These are phyloP conservation scores for Hydractinia symbiolongicarpus DNA, from an alignment of 30 jellyfish, hydroid and myxozoan genomes.

Conservation along the genomic window DNA sequence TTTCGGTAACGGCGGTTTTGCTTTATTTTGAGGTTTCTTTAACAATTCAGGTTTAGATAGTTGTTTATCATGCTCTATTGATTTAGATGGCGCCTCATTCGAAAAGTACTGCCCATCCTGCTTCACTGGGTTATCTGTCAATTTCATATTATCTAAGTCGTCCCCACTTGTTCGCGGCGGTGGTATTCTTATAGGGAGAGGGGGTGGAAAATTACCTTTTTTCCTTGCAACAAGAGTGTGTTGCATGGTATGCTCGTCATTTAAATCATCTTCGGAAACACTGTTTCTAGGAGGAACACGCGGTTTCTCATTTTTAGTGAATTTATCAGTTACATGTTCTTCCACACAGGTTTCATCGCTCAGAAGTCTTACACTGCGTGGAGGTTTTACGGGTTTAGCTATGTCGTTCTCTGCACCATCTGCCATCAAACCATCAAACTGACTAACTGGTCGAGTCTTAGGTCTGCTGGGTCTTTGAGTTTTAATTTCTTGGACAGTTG, in stretches of 20 bases:
- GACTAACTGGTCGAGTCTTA: constrained; percentile 6
- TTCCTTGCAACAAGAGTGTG: no score
- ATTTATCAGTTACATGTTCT: not conserved
- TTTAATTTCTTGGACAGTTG: not conserved
- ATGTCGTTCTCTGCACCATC: not conserved
- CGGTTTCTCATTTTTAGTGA: not conserved
- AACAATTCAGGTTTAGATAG: no score
- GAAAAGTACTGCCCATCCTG: not conserved
- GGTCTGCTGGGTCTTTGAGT: not conserved
- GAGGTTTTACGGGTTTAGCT: not conserved
- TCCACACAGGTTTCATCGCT: not conserved
- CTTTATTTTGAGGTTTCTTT: not conserved
- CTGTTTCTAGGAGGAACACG: not conserved
- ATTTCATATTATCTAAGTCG: no score
- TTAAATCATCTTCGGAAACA: not conserved
- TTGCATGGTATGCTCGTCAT: no score
- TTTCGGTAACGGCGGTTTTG: not conserved
- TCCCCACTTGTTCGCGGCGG: no score
- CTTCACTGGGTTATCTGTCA: not conserved
- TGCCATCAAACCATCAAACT: not conserved
- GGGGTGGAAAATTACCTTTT: no score
- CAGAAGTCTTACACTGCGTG: not conserved
- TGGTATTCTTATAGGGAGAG: no score
- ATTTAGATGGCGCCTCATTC: not conserved
- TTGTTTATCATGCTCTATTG: no score